Percentiles rank a stretch among this genome's conserved stretches.
phyloP scores from a whole-genome alignment of 2,797 vertebrate genomes.

The Myotis planiceps region DNA sequence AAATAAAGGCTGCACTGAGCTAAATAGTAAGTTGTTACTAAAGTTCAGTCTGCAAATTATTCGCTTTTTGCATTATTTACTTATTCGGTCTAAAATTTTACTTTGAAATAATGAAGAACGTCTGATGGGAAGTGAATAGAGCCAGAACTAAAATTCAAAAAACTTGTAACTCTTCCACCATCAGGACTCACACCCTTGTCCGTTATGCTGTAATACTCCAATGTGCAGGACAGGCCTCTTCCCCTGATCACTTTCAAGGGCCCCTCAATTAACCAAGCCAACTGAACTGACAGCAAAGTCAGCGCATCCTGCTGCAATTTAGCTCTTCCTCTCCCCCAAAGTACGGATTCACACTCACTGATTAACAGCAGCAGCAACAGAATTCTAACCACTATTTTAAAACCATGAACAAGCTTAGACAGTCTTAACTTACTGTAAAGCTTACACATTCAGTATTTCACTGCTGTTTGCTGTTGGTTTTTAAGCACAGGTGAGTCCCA shows the following conservation, averaged over 20 bases:
- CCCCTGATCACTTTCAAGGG: background rate
- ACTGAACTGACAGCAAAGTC: background rate
- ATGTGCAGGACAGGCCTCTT: no score
- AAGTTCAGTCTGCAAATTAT: constrained; percentile 75
- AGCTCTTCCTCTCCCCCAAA: background rate
- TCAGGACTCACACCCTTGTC: background rate
- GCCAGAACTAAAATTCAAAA: background rate
- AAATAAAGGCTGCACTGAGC: constrained; percentile 51
- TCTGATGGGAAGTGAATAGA: background rate
- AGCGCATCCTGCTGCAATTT: background rate
- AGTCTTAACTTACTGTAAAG: background rate
- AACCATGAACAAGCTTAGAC: background rate
- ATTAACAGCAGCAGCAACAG: background rate
- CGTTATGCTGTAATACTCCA: no score
- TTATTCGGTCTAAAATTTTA: constrained; percentile 31
- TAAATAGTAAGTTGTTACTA: constrained; percentile 75
- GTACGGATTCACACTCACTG: background rate
- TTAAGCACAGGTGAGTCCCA: constrained; percentile 48
- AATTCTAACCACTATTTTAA: background rate
- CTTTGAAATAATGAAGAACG: constrained; percentile 48
- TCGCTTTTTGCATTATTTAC: constrained; percentile 50
- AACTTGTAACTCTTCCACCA: background rate
- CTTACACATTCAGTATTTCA: background rate
- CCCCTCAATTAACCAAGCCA: background rate
- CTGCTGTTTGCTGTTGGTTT: background rate